Evolutionary conservation across 1,140 invertebrate species (phyloP), one percentile per base, ranked within the genome.

Genomic region (Zaprionus nigranus): DNA sequence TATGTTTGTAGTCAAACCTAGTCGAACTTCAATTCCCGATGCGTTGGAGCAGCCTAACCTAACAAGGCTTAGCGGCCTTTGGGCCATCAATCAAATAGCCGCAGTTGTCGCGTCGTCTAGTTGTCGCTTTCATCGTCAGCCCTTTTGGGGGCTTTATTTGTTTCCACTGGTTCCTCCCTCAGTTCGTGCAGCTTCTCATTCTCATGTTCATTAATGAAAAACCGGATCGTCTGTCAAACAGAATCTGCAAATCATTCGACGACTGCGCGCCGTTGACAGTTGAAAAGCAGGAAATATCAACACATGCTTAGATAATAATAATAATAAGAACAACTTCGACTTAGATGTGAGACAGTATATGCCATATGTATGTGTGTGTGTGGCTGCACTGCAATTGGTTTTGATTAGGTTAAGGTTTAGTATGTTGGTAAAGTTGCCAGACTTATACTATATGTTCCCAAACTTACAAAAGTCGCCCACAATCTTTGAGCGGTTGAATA

Each of bases 181-280:
- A 3, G 24, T 17, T 22, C 6, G 11, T 24, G 20, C 17, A 51
- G n/a, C n/a, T 17, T 22, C 20, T 24, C 46, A 51, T 51, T 24
- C 66, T 82, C 78, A 76, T 90, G 86, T 90, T 90, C 85, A 88
- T 90, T 90, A 90, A 90, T 90, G 85, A 90, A 90, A 85, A 90
- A 88, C 85, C 85, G 81, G 85, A 79, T 87, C 78, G 78, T 75
- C 74, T 87, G 84, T 90, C 81, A 88, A 90, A 90, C 75, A 81
- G 81, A 90, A 85, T 90, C 85, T 90, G 85, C 85, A 79, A 90
- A 90, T 90, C 85, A 90, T 90, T 82, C 75, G 79, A 85, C 76
- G 86, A 59, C 75, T 79, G 78, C 59, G 75, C 75, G 81, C 71
- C 81, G 85, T 90, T 87, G 84, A 88, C 84, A 87, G 84, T 87